These are phyloP conservation scores for Buathra laborator DNA, from an alignment of 2,888 invertebrate genomes.

Conservation along the genomic window DNA sequence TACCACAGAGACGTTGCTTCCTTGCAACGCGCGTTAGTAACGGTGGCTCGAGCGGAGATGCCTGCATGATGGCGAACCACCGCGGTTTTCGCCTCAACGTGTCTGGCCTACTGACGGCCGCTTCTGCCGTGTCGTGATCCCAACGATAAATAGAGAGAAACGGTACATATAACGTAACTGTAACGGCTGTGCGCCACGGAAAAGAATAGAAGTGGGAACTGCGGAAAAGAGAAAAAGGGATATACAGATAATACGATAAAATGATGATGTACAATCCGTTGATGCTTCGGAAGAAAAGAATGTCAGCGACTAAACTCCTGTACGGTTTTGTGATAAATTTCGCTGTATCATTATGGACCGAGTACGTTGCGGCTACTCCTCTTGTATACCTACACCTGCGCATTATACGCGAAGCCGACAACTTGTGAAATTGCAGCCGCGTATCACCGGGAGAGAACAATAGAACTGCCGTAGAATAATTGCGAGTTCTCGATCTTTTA, in stretches of 20 bases:
- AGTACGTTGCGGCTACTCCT: not conserved
- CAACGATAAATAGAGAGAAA: slow-evolving; percentile 50
- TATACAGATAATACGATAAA: slow-evolving; percentile 16
- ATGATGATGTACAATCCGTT: not conserved
- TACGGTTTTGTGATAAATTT: not conserved
- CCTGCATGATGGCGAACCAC: not conserved
- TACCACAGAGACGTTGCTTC: not conserved
- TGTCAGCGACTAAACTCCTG: slow-evolving; percentile 18
- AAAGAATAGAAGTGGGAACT: slow-evolving; percentile 67
- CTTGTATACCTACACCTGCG: not conserved
- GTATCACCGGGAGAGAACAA: not conserved
- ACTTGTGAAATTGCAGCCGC: not conserved
- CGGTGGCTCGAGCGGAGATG: not conserved
- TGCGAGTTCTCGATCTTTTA: not conserved
- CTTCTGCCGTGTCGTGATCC: slow-evolving; percentile 5
- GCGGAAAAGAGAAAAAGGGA: slow-evolving; percentile 25
- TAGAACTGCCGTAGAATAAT: slow-evolving; percentile 11
- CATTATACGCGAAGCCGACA: slow-evolving; percentile 9
- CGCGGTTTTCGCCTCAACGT: slow-evolving; percentile 14
- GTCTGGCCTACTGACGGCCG: not conserved
- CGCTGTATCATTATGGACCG: not conserved
- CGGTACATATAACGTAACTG: slow-evolving; percentile 59
- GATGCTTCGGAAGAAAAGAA: slow-evolving; percentile 5
- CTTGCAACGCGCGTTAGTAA: slow-evolving; percentile 28
- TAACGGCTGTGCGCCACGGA: slow-evolving; percentile 28